Evolutionary conservation across 2,113 vertebrate species (phyloP).

Genomic region (Poeciliopsis prolifica): DNA sequence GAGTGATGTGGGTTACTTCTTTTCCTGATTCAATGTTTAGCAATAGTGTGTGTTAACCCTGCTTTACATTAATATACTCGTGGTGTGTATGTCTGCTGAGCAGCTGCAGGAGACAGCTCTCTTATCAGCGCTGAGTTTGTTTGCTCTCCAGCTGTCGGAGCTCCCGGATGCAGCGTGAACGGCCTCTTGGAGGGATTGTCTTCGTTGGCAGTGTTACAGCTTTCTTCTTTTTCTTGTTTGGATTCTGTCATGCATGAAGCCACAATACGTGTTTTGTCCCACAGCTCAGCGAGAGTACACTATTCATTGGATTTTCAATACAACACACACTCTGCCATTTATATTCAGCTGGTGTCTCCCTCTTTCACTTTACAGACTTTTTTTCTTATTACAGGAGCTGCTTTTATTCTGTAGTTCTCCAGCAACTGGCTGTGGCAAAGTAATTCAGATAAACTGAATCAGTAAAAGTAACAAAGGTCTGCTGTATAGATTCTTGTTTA

Average conservation of each 20-base stretch:
- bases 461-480: background rate
- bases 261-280: conserved; percentile 64
- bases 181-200: conserved; percentile 35
- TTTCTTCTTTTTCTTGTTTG: conserved; percentile 61
- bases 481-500: background rate
- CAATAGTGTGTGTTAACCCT: too few relatives aligned
- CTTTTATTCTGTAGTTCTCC: background rate
- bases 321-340: conserved; percentile 18
- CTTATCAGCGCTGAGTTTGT: conserved; percentile 49
- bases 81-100: background rate
- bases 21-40: too few relatives aligned
- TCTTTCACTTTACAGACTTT: background rate
- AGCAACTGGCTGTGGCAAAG: background rate
- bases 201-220: conserved; percentile 37
- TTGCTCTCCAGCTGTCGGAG: conserved; percentile 36
- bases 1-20: too few relatives aligned
- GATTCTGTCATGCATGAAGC: conserved; percentile 65
- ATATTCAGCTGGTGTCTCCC: background rate
- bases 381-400: background rate
- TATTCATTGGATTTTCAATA: conserved; percentile 48
- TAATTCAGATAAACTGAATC: background rate
- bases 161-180: conserved; percentile 39
- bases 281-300: conserved; percentile 30
- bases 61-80: background rate
- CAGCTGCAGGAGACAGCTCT: conserved; percentile 19